phyloP scores from a whole-genome alignment of 1,140 invertebrate species.

The Leguminivora glycinivorella region DNA sequence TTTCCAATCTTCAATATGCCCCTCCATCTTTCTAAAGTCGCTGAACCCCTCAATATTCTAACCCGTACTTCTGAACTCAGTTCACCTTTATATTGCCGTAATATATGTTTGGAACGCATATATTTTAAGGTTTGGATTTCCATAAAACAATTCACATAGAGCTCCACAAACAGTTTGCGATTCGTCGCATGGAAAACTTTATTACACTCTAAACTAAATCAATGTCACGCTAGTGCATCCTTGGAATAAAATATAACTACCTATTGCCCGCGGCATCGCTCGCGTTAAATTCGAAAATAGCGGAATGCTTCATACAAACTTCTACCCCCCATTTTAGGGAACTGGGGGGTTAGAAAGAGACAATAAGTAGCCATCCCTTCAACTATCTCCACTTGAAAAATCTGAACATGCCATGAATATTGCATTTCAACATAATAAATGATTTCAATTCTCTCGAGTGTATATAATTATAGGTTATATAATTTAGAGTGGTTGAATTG shows the following conservation, averaged over 20 bases:
- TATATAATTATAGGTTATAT: not conserved
- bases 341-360: too few relatives aligned
- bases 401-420: too few relatives aligned
- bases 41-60: not conserved
- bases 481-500: not conserved
- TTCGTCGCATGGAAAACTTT: not conserved
- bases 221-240: conserved; percentile 1
- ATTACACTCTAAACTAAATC: not conserved
- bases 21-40: not conserved
- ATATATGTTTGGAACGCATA: not conserved
- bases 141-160: not conserved
- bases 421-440: too few relatives aligned
- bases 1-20: not conserved
- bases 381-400: too few relatives aligned
- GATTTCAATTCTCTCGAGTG: not conserved
- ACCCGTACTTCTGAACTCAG: not conserved
- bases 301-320: too few relatives aligned
- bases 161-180: not conserved
- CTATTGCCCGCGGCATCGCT: too few relatives aligned
- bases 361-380: too few relatives aligned
- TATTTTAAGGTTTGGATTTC: not conserved
- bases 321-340: too few relatives aligned
- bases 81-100: not conserved
- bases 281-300: too few relatives aligned
- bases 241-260: not conserved